Evolutionary conservation across 2,113 vertebrate species (phyloP).

Genomic region (Chaetops frenatus): DNA sequence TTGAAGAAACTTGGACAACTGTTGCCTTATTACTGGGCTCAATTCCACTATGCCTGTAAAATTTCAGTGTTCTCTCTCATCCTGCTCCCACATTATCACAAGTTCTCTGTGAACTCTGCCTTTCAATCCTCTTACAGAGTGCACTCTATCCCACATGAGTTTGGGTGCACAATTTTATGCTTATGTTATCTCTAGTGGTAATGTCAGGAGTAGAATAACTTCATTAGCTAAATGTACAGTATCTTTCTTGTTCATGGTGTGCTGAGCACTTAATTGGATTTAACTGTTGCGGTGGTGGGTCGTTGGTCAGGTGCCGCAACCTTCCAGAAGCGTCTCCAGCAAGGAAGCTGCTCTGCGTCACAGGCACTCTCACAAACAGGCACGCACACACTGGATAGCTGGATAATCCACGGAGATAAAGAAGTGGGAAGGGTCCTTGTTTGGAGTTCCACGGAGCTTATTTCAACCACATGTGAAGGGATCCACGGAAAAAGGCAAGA

Average conservation of each 20-base stretch:
- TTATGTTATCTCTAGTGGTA: not conserved
- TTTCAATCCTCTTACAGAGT: not conserved
- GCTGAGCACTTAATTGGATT: not conserved
- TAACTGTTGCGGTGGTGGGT: no score
- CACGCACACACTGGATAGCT: no score
- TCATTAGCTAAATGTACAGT: not conserved
- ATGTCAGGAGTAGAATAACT: not conserved
- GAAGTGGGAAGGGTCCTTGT: no score
- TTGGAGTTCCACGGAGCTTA: no score
- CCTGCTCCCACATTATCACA: not conserved
- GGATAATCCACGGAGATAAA: no score
- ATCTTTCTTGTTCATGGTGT: not conserved
- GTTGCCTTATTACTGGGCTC: not conserved
- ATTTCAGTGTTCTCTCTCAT: not conserved
- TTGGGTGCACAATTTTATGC: not conserved
- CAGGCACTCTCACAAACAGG: no score
- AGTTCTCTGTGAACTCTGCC: not conserved
- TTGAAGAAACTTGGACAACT: slow-evolving; percentile 8
- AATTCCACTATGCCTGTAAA: not conserved
- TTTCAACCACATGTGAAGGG: no score
- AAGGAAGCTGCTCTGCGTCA: no score
- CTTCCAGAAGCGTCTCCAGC: no score
- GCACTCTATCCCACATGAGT: not conserved
- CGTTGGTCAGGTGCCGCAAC: no score
- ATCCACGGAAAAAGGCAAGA: no score